A percentile compares a stretch with the other conserved stretches of the same genome.
Evolutionary conservation across 1,140 invertebrate genomes (phyloP).

Genomic region (Zaprionus taronus): DNA sequence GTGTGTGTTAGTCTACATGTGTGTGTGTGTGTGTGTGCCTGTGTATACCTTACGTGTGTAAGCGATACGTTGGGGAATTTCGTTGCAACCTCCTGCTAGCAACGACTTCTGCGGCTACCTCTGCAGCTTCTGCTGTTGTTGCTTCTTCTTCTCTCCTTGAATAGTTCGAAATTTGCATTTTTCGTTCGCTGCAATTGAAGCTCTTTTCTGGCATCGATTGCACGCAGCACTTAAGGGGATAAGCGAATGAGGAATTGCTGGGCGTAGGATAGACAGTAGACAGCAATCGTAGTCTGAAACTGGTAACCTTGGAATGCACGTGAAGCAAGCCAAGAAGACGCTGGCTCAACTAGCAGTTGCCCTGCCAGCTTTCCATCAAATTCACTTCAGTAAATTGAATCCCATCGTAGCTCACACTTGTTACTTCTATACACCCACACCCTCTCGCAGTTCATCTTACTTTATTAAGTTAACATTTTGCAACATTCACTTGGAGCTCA

Average conservation of each 20-base stretch:
- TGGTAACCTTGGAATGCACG: background rate
- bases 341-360: background rate
- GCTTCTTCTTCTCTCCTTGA: background rate
- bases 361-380: no score
- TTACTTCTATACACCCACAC: background rate
- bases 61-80: slow-evolving; percentile 48
- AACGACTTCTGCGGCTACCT: background rate
- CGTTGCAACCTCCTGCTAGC: background rate
- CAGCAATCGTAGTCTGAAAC: background rate
- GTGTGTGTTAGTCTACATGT: background rate
- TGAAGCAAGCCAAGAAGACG: background rate
- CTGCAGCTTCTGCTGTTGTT: background rate
- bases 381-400: no score
- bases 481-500: background rate
- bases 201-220: slow-evolving; percentile 25
- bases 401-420: background rate
- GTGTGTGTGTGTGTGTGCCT: slow-evolving; percentile 28
- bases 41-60: slow-evolving; percentile 12
- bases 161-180: slow-evolving; percentile 59
- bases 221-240: slow-evolving; percentile 44
- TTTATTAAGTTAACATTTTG: background rate
- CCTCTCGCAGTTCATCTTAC: background rate
- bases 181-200: slow-evolving; percentile 35
- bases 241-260: background rate
- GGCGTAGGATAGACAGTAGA: background rate